A percentile compares a stretch with the other conserved stretches of the same genome.
phyloP scores from a whole-genome alignment of 2,113 vertebrate genomes.

The Noctilio leporinus region DNA sequence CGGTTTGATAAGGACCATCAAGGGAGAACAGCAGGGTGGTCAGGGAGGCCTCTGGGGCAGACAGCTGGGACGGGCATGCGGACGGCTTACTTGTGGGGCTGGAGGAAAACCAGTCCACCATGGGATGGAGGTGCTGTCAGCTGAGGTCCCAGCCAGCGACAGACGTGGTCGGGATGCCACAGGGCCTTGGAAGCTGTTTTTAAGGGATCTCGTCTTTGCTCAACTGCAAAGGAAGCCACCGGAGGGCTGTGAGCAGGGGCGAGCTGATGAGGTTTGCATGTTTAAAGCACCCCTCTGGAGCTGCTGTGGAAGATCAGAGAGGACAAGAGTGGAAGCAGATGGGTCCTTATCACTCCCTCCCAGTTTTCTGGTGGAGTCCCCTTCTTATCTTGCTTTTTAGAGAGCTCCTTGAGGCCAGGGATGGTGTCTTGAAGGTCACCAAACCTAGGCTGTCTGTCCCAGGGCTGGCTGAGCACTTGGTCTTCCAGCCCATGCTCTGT shows the following conservation, averaged over 20 bases:
- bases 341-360: constrained; percentile 55
- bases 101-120: not conserved
- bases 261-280: not conserved
- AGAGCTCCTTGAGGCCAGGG: constrained; percentile 57
- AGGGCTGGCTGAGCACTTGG: rapidly evolving
- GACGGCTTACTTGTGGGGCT: not conserved
- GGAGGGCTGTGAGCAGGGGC: not conserved
- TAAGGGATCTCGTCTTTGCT: not conserved
- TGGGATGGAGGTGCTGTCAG: not conserved
- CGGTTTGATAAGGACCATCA: not conserved
- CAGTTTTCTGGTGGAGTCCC: constrained; percentile 3
- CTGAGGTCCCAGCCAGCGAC: rapidly evolving
- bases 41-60: not conserved
- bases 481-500: not conserved
- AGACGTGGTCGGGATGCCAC: not conserved
- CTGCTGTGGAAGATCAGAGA: constrained; percentile 40
- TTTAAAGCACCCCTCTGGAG: not conserved
- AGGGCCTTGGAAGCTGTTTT: not conserved
- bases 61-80: rapidly evolving
- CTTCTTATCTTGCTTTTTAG: constrained; percentile 61
- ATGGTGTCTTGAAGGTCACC: not conserved
- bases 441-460: not conserved
- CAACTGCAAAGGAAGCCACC: not conserved
- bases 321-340: constrained; percentile 52
- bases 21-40: not conserved